Evolutionary conservation across 2,113 vertebrate species (phyloP).

Genomic region (Talpa occidentalis): DNA sequence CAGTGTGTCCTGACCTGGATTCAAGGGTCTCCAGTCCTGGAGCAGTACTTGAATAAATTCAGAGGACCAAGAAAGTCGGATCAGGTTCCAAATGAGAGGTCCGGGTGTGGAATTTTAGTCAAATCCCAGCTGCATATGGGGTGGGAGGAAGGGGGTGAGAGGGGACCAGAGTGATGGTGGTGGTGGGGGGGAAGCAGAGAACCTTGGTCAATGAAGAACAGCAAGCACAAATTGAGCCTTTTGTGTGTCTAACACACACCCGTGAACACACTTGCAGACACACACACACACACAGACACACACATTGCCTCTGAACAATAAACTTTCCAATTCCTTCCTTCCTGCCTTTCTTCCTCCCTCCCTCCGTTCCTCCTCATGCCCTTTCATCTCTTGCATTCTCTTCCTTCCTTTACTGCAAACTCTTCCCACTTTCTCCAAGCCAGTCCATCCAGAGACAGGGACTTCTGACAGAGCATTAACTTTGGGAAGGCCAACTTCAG

Average conservation of each 20-base stretch:
- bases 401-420: neutral
- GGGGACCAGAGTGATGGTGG: fast-evolving
- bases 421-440: neutral
- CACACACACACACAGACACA: neutral
- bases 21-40: conserved; percentile 70
- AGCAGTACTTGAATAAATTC: conserved; percentile 78
- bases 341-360: neutral
- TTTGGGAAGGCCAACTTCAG: conserved; percentile 37
- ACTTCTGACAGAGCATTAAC: neutral
- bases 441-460: conserved; percentile 1
- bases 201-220: neutral
- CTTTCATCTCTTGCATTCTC: neutral
- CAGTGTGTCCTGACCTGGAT: conserved; percentile 82
- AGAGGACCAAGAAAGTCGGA: conserved; percentile 73
- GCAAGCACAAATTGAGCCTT: neutral
- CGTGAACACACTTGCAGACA: neutral
- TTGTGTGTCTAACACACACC: neutral
- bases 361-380: fast-evolving
- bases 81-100: conserved; percentile 77
- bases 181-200: neutral
- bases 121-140: conserved; percentile 37
- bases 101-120: conserved; percentile 69
- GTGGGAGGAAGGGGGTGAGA: neutral
- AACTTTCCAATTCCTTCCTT: fast-evolving
- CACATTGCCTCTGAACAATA: neutral